These are phyloP conservation scores for Tiliqua scincoides DNA, from an alignment of 2,113 vertebrate species.

Conservation along the genomic window DNA sequence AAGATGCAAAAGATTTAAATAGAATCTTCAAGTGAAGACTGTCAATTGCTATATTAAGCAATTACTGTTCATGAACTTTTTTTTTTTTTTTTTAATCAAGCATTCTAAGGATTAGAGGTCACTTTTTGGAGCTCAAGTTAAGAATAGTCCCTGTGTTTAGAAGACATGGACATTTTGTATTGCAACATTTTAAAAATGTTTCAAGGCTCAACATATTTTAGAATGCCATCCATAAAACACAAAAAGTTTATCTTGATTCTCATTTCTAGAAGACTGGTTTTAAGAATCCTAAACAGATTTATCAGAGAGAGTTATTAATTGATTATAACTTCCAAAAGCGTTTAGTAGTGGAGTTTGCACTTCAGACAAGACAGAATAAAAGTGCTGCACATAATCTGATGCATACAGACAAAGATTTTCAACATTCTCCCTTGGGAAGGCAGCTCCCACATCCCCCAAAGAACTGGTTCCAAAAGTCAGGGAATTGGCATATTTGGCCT, in stretches of 20 bases:
- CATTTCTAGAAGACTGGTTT: background rate
- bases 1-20: constrained; percentile 69
- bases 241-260: background rate
- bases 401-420: background rate
- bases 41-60: constrained; percentile 70
- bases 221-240: background rate
- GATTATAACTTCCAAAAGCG: too few relatives aligned
- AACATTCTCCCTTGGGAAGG: background rate
- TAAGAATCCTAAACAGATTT: background rate
- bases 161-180: constrained; percentile 4
- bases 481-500: background rate
- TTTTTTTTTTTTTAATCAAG: constrained; percentile 47
- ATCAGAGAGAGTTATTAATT: too few relatives aligned
- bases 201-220: background rate
- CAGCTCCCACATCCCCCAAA: background rate
- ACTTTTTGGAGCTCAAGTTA: constrained; percentile 42
- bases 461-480: background rate
- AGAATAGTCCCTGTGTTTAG: constrained; percentile 41
- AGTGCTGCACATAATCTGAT: background rate
- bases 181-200: background rate
- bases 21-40: constrained; percentile 68
- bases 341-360: too few relatives aligned
- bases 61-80: constrained; percentile 59
- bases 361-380: background rate
- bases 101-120: constrained; percentile 56